Conservation (phyloP, 1,140 invertebrate genomes). For the Nebria ingens region DNA sequence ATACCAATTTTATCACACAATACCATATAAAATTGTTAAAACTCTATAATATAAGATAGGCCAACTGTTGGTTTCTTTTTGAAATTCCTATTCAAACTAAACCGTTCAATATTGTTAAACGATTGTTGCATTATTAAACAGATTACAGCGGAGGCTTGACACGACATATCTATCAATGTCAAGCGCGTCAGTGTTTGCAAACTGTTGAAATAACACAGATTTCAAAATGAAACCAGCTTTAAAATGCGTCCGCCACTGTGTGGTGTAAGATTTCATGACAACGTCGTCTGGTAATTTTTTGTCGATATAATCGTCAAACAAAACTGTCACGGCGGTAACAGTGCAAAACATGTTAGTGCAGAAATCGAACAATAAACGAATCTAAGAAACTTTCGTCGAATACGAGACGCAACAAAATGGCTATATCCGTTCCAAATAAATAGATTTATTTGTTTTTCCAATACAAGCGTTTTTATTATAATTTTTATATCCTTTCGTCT, state of each 20-base stretch:
- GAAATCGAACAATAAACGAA: not conserved
- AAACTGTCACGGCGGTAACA: too few relatives aligned
- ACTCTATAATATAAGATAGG: not conserved
- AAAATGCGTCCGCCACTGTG: not conserved
- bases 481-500: too few relatives aligned
- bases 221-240: too few relatives aligned
- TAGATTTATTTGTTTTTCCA: too few relatives aligned
- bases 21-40: not conserved
- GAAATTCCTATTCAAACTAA: not conserved
- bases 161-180: too few relatives aligned
- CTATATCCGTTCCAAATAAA: not conserved
- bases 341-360: not conserved
- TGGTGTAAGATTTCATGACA: not conserved
- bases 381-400: not conserved
- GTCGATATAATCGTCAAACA: not conserved
- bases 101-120: not conserved
- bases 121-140: too few relatives aligned
- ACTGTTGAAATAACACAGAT: too few relatives aligned
- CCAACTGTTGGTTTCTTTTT: not conserved
- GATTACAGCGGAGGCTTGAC: too few relatives aligned
- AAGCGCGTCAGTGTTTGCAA: too few relatives aligned
- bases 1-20: not conserved
- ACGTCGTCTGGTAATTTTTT: not conserved
- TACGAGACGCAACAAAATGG: not conserved
- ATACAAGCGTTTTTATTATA: conserved; percentile 1